A percentile compares a stretch with the other conserved stretches of the same genome.
These are phyloP conservation scores for Toxostoma redivivum DNA, from an alignment of 2,113 vertebrate species.

Conservation along the genomic window DNA sequence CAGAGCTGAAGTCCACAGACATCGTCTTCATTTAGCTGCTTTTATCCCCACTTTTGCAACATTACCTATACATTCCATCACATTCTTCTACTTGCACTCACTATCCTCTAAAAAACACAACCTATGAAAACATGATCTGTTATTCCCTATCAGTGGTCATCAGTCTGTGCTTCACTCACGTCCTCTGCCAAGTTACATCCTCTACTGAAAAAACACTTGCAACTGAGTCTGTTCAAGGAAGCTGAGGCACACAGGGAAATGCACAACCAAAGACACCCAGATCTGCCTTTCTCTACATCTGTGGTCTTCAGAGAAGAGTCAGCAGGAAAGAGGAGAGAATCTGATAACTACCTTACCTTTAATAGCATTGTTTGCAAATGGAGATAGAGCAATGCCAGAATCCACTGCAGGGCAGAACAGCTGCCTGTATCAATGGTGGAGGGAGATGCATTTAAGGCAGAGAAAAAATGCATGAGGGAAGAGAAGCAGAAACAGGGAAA, in stretches of 20 bases:
- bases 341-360: background rate
- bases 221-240: background rate
- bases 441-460: background rate
- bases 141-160: accelerated
- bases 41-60: background rate
- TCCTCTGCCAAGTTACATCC: background rate
- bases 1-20: background rate
- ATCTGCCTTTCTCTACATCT: background rate
- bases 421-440: background rate
- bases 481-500: background rate
- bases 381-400: background rate
- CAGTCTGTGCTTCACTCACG: background rate
- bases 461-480: background rate
- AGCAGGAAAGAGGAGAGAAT: background rate
- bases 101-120: background rate
- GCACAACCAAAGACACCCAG: background rate
- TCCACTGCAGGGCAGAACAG: background rate
- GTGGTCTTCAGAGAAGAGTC: background rate
- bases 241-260: background rate
- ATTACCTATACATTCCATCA: background rate
- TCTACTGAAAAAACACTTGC: background rate
- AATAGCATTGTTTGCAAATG: background rate
- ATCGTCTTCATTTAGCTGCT: background rate
- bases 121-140: background rate
- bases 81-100: background rate